These are phyloP conservation scores for Portevinia maculata DNA, from an alignment of 2,888 invertebrate genomes.

Conservation along the genomic window DNA sequence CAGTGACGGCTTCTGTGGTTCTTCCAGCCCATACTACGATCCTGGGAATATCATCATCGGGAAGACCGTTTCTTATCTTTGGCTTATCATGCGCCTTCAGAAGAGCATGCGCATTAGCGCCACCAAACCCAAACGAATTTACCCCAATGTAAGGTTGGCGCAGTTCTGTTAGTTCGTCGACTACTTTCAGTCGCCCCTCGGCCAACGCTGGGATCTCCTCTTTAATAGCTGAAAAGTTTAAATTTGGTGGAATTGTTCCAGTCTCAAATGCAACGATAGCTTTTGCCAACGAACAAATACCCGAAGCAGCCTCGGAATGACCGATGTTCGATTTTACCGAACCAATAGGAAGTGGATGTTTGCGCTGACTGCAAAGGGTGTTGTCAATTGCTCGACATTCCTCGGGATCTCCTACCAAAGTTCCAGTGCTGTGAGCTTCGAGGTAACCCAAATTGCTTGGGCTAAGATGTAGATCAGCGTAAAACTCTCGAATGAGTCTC, in stretches of 20 bases:
- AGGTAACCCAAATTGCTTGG: conserved; percentile 89
- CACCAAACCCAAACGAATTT: conserved; percentile 97
- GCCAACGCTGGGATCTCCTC: conserved; percentile 85
- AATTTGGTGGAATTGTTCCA: conserved; percentile 92
- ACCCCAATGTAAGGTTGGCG: conserved; percentile 90
- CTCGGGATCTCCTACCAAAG: conserved; percentile 94
- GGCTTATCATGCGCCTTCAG: conserved; percentile 77
- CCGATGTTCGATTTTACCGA: conserved; percentile 97
- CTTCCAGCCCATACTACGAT: conserved; percentile 91
- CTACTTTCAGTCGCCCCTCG: conserved; percentile 87
- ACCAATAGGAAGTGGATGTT: conserved; percentile 91
- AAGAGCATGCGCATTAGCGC: conserved; percentile 87
- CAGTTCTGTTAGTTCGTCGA: conserved; percentile 89
- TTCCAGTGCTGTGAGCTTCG: conserved; percentile 94
- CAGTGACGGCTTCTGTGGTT: conserved; percentile 89
- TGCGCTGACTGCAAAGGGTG: conserved; percentile 90
- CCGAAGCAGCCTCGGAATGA: conserved; percentile 94
- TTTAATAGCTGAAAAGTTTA: conserved; percentile 88
- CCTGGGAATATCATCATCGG: conserved; percentile 88
- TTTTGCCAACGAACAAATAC: conserved; percentile 92
- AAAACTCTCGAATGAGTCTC: conserved; percentile 86
- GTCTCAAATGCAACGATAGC: conserved; percentile 91
- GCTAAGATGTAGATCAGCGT: conserved; percentile 87
- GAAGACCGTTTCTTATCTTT: conserved; percentile 84
- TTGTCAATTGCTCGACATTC: conserved; percentile 93